Percentiles rank a stretch among this genome's conserved stretches.
Evolutionary conservation across 2,888 invertebrate genomes (phyloP).

Genomic region (Chloroclysta siterata): DNA sequence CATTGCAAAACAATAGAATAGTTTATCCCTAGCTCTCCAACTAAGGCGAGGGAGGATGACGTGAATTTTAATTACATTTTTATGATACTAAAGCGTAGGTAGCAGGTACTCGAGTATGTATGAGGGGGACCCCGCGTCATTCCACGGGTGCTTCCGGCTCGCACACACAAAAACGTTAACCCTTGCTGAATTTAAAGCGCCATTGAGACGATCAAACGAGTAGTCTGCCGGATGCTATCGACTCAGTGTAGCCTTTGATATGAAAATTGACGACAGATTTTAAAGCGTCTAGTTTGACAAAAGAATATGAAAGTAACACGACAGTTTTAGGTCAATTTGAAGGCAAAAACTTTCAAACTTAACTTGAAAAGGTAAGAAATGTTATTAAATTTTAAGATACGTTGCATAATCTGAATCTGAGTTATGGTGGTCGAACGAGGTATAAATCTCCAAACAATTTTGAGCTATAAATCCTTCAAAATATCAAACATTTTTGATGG

Average conservation of each 20-base stretch:
- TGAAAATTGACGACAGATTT: constrained; percentile 52
- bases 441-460: constrained; percentile 27
- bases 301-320: neutral
- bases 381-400: too few relatives aligned
- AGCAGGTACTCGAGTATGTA: constrained; percentile 71
- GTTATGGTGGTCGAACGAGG: constrained; percentile 10
- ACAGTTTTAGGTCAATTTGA: neutral
- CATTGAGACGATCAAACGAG: constrained; percentile 56
- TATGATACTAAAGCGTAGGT: constrained; percentile 74
- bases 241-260: constrained; percentile 49
- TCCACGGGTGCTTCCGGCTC: constrained; percentile 63
- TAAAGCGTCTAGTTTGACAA: constrained; percentile 25
- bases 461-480: constrained; percentile 22
- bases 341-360: neutral
- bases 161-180: constrained; percentile 70
- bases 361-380: neutral
- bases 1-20: constrained; percentile 67
- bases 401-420: constrained; percentile 2
- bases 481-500: constrained; percentile 26
- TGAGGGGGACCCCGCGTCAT: constrained; percentile 64
- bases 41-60: constrained; percentile 62
- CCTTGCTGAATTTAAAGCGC: constrained; percentile 63
- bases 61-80: constrained; percentile 83
- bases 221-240: constrained; percentile 48
- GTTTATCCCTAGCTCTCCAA: constrained; percentile 61